Percentiles rank a stretch among this genome's conserved stretches.
Conservation (phyloP, 37 sponge, comb jelly and placozoan species). For the Oscarella lobularis region DNA sequence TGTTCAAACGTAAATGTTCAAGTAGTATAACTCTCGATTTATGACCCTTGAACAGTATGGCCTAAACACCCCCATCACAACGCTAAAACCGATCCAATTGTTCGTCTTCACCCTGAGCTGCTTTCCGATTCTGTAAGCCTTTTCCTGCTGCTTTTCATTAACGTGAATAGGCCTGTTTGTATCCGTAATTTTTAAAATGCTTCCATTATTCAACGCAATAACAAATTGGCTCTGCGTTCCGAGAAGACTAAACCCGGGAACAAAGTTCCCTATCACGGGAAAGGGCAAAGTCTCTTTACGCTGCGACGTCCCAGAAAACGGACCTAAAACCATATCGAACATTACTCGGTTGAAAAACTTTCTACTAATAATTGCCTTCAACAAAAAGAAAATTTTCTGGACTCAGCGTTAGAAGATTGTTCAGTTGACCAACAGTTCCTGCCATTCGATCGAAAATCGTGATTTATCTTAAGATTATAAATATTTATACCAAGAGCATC, state of each 20-base stretch:
- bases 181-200: neutral
- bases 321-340: neutral
- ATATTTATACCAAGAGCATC: no score
- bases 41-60: neutral
- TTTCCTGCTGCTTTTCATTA: neutral
- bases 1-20: neutral
- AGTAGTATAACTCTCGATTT: neutral
- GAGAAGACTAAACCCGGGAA: neutral
- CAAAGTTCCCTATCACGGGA: neutral
- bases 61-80: neutral
- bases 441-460: no score
- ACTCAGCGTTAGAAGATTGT: neutral
- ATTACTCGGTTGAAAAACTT: neutral
- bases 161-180: neutral
- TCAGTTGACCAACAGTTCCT: neutral
- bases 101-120: neutral
- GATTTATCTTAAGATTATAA: no score
- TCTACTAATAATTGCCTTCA: neutral
- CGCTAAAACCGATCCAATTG: neutral
- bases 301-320: neutral
- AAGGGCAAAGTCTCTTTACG: neutral
- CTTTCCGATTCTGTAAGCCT: neutral
- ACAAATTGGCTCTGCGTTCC: neutral
- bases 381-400: neutral
- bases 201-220: neutral